Conservation (phyloP, 2,888 invertebrate genomes). For the Epirrita christyi region DNA sequence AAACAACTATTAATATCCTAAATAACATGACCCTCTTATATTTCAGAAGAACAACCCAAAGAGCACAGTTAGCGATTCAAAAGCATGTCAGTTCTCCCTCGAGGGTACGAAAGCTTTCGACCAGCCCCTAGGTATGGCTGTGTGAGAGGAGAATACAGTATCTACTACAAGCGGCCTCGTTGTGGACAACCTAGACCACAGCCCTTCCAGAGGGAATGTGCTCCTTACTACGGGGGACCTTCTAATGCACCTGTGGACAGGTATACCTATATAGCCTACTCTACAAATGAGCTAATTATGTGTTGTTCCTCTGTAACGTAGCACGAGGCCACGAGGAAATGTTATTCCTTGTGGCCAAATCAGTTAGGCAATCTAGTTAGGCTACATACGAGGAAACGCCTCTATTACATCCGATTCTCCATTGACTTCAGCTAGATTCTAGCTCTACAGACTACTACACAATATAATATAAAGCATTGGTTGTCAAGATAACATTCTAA, state of each 20-base stretch:
- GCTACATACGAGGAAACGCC: too few relatives aligned
- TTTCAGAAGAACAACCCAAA: slow-evolving; percentile 20
- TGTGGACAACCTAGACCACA: slow-evolving; percentile 75
- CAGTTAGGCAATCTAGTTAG: too few relatives aligned
- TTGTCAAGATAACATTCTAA: too few relatives aligned
- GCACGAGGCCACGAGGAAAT: too few relatives aligned
- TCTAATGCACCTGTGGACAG: slow-evolving; percentile 66
- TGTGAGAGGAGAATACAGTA: slow-evolving; percentile 67
- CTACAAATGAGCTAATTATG: too few relatives aligned
- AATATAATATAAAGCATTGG: too few relatives aligned
- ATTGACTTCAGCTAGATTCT: too few relatives aligned
- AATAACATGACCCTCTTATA: too few relatives aligned
- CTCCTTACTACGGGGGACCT: slow-evolving; percentile 56
- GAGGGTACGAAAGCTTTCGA: slow-evolving; percentile 63
- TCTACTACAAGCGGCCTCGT: slow-evolving; percentile 71
- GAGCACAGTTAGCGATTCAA: slow-evolving; percentile 19
- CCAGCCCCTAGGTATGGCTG: slow-evolving; percentile 64
- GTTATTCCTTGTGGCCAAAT: too few relatives aligned
- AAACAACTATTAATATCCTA: not conserved
- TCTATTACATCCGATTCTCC: too few relatives aligned
- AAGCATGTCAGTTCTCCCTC: slow-evolving; percentile 50
- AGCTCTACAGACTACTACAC: too few relatives aligned
- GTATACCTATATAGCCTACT: slow-evolving; percentile 38
- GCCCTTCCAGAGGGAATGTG: slow-evolving; percentile 64
- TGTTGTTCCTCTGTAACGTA: too few relatives aligned